Evolutionary conservation across 2,797 vertebrate species (phyloP).

Genomic region (Leptodactylus fallax): DNA sequence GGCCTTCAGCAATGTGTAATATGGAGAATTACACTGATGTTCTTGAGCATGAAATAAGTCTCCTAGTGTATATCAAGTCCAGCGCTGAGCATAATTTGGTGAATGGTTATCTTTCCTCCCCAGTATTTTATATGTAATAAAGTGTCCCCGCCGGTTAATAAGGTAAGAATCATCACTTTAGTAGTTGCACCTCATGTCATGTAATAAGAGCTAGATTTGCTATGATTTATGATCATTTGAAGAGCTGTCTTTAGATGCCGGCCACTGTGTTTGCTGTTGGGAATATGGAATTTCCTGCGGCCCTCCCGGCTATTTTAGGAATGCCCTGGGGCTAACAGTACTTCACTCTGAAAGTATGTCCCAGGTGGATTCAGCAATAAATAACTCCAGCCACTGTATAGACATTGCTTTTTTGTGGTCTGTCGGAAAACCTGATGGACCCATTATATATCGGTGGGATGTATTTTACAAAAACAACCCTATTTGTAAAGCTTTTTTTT

Average conservation of each 20-base stretch:
- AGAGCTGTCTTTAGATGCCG: background rate
- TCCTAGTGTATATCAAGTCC: background rate
- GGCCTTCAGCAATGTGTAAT: conserved; percentile 22
- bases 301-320: background rate
- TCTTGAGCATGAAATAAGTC: background rate
- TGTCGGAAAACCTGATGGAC: too few relatives aligned
- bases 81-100: conserved; percentile 6
- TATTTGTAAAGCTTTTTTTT: too few relatives aligned
- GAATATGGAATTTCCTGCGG: background rate
- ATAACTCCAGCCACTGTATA: too few relatives aligned
- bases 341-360: too few relatives aligned
- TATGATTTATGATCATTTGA: background rate
- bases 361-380: too few relatives aligned
- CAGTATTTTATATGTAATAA: background rate
- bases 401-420: too few relatives aligned
- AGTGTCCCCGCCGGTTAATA: background rate
- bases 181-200: too few relatives aligned
- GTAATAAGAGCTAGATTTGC: too few relatives aligned
- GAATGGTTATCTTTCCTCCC: conserved; percentile 32
- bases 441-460: too few relatives aligned
- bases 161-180: background rate
- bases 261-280: background rate
- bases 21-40: conserved; percentile 15
- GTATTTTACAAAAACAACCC: too few relatives aligned
- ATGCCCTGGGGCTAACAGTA: background rate